Base-by-base conservation (phyloP, 2,113 vertebrate genomes). In the Hypocryptadius cinnamomeus region DNA sequence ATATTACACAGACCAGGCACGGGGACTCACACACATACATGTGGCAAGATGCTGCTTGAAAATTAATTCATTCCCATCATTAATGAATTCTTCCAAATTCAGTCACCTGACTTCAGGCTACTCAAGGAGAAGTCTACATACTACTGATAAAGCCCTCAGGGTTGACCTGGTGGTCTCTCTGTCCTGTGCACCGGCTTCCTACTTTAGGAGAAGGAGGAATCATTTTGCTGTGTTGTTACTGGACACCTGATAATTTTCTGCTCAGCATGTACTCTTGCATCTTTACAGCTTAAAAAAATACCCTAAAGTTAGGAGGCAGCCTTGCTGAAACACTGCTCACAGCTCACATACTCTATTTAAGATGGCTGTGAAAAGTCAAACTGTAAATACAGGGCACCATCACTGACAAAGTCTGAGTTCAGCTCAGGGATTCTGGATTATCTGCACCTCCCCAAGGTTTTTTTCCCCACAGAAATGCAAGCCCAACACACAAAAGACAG, bases 21-120 rank as follows among this genome's bases (percentile, higher is more conserved):
- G 25, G 72, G 25, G 40, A 39, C 8, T 30, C 11, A 37, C 21
- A 27, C 1, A 6, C 0, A 1, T 11, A 45, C 4, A 3, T 17
- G 19, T 15, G 18, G 40, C 6, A 9, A 40, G 35, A 25, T 54
- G n/a, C 42, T 65, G 15, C 18, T 73, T 69, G 37, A 37, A 35
- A 77, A 63, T 48, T 11, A 48, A 53, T 45, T 69, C 0, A 12
- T 54, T 60, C 31, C 33, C 40, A 14, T 15, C 31, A 60, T 33
- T 21, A 68, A 81, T 72, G 25, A 45, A 23, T 16, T 56, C 11
- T 48, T 57, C 25, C 70, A 47, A 48, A 25, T 27, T 85, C 50
- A 37, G 15, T 31, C 47, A 15, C 31, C 17, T 54, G 35, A 37
- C 31, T 54, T 57, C 72, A 79, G 37, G 22, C 63, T 70, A 11